Evolutionary conservation across 1,140 invertebrate genomes (phyloP).

Genomic region (Eriocheir sinensis): DNA sequence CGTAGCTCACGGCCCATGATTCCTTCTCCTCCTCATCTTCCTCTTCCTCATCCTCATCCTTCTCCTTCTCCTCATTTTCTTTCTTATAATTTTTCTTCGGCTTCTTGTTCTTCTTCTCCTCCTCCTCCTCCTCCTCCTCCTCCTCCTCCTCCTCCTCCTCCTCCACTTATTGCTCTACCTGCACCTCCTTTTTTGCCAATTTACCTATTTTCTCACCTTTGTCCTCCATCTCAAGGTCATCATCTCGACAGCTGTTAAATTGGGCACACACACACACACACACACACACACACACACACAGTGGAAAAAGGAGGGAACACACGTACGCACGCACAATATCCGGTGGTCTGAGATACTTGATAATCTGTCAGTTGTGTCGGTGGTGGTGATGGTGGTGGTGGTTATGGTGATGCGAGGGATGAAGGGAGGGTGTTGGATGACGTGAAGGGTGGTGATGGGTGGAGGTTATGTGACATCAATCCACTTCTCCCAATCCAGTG

Average conservation of each 20-base stretch:
- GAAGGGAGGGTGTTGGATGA: too few relatives aligned
- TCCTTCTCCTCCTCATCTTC: neutral
- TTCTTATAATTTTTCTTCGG: neutral
- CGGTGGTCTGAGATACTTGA: too few relatives aligned
- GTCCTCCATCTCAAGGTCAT: neutral
- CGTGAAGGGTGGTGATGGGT: too few relatives aligned
- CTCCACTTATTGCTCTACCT: neutral
- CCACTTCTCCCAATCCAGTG: neutral
- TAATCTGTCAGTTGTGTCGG: neutral
- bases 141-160: neutral
- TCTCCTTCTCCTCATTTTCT: neutral
- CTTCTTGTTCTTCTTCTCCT: too few relatives aligned
- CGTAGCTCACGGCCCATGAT: too few relatives aligned
- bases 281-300: neutral
- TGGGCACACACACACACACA: slow-evolving; percentile 23
- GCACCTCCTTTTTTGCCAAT: neutral
- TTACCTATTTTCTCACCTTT: neutral
- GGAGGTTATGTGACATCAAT: too few relatives aligned
- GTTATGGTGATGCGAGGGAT: too few relatives aligned
- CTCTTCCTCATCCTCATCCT: neutral
- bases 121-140: neutral
- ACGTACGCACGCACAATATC: neutral
- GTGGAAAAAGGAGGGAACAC: too few relatives aligned
- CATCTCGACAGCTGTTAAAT: neutral
- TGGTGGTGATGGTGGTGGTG: neutral